Conservation (phyloP, 1,140 invertebrate species). For the Delia radicum region DNA sequence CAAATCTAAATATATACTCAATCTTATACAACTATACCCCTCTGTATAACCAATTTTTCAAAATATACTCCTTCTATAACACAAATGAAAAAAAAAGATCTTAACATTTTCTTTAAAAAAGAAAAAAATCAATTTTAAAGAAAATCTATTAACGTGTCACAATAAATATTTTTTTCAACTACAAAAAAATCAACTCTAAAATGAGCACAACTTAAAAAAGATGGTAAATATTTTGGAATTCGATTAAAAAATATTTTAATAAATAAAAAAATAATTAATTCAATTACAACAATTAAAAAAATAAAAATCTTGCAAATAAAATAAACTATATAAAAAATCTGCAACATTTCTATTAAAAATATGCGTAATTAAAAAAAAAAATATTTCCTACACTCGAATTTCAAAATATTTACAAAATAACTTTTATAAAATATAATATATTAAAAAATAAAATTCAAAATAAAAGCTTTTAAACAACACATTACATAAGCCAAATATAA, state of each 20-base stretch:
- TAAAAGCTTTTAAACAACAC: slow-evolving; percentile 16
- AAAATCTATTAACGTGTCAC: slow-evolving; percentile 7
- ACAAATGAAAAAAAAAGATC: neutral
- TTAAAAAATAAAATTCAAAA: neutral
- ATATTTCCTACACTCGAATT: too few species aligned
- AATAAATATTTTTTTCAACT: neutral
- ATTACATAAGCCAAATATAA: slow-evolving; percentile 14
- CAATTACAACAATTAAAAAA: neutral
- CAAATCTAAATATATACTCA: neutral
- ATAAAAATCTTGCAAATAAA: neutral
- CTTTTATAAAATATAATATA: too few species aligned
- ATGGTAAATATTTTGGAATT: neutral
- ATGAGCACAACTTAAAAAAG: slow-evolving; percentile 11
- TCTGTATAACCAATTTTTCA: neutral
- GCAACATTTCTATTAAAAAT: neutral
- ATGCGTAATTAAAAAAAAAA: too few species aligned
- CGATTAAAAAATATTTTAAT: neutral
- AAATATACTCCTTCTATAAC: neutral
- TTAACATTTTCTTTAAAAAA: neutral
- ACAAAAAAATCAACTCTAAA: slow-evolving; percentile 2
- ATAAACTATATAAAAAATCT: neutral
- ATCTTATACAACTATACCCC: neutral
- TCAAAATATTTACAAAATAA: too few species aligned
- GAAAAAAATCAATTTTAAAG: neutral
- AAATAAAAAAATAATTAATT: neutral